Evolutionary conservation across 35 echinoderm and acorn worm genomes (phyloP).

Genomic region (Apostichopus californicus): DNA sequence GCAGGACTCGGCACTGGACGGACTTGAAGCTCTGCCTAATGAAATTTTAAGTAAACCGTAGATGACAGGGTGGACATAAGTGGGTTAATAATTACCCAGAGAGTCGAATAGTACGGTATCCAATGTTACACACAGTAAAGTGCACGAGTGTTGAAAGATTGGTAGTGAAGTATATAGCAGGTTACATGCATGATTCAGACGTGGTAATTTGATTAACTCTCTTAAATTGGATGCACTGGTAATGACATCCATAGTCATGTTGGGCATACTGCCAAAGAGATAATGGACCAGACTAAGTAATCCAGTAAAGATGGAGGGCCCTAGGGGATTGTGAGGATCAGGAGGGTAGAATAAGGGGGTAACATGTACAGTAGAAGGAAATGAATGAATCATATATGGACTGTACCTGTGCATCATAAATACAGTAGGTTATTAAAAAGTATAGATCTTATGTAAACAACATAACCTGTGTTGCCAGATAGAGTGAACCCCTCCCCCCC

Average conservation of each 20-base stretch:
- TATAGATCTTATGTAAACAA: too few relatives aligned
- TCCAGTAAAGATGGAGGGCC: too few relatives aligned
- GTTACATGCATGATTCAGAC: background rate
- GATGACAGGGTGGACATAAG: constrained; percentile 40
- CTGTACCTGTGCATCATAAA: too few relatives aligned
- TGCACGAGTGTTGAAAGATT: background rate
- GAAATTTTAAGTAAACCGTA: constrained; percentile 39
- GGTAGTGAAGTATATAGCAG: background rate
- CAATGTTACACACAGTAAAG: background rate
- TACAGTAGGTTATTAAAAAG: too few relatives aligned
- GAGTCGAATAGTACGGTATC: background rate
- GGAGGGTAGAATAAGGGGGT: too few relatives aligned
- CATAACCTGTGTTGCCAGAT: too few relatives aligned
- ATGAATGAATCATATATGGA: too few relatives aligned
- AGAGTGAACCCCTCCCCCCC: too few relatives aligned
- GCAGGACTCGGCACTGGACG: background rate
- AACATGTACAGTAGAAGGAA: too few relatives aligned
- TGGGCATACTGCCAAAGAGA: background rate
- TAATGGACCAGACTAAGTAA: too few relatives aligned
- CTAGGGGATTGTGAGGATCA: too few relatives aligned
- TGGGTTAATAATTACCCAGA: constrained; percentile 46
- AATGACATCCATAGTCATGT: background rate
- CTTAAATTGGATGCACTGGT: background rate
- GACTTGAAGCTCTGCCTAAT: constrained; percentile 5
- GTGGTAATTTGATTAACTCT: background rate